phyloP scores from a whole-genome alignment of 2,113 vertebrate species.

The Lucifuga dentata region DNA sequence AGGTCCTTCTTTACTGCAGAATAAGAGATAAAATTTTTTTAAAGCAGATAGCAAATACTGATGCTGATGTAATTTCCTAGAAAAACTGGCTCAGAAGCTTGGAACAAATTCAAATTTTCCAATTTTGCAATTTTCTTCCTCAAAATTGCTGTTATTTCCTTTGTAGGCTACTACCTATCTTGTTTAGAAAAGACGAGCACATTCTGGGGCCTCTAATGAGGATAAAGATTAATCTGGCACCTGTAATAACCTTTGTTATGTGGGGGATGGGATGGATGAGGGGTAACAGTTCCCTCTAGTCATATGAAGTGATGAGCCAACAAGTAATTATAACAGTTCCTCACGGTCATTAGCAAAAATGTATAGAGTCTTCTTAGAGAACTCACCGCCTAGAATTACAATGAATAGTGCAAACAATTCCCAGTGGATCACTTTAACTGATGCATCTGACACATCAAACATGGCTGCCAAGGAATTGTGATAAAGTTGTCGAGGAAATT shows the following conservation, averaged over 20 bases:
- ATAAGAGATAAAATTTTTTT: neutral
- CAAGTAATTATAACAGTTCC: constrained; percentile 59
- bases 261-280: constrained; percentile 39
- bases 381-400: constrained; percentile 15
- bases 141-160: constrained; percentile 2
- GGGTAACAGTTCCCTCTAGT: constrained; percentile 50
- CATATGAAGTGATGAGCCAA: constrained; percentile 47
- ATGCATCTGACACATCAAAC: neutral
- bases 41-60: too few relatives aligned
- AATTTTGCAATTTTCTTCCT: neutral
- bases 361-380: constrained; percentile 23
- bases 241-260: constrained; percentile 70
- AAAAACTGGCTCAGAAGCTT: neutral
- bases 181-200: constrained; percentile 33
- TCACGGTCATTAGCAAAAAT: constrained; percentile 42
- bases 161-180: neutral
- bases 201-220: constrained; percentile 32
- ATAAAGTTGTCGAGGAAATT: too few relatives aligned
- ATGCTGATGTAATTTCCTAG: too few relatives aligned
- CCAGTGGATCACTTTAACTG: neutral
- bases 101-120: too few relatives aligned
- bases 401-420: neutral
- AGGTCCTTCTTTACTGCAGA: neutral
- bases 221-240: constrained; percentile 58
- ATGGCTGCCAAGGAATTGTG: too few relatives aligned